Evolutionary conservation across 2,113 vertebrate genomes (phyloP).

Genomic region (Oryzias javanicus): DNA sequence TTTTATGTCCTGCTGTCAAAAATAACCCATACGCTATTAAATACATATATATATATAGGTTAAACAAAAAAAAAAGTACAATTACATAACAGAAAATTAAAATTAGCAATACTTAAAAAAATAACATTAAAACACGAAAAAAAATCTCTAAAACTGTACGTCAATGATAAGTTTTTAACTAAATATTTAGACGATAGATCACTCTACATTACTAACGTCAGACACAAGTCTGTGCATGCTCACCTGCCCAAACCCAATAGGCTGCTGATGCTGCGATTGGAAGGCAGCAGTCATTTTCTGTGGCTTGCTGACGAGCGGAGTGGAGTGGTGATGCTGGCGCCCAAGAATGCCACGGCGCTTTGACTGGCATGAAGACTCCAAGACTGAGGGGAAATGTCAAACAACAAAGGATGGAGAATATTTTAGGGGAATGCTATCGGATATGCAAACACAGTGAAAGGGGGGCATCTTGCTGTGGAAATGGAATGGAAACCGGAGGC

Average conservation of each 20-base stretch:
- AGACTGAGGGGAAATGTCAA: conserved; percentile 36
- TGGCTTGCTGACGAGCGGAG: conserved; percentile 81
- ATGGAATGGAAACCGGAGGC: conserved; percentile 14
- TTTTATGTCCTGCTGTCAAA: no score
- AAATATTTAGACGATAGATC: not conserved
- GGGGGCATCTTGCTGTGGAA: not conserved
- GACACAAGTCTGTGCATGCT: conserved; percentile 1
- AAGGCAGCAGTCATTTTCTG: conserved; percentile 89
- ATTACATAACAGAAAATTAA: no score
- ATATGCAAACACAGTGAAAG: not conserved
- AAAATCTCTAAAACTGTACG: not conserved
- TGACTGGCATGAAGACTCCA: conserved; percentile 82
- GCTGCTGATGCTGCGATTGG: conserved; percentile 83
- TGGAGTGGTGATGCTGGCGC: conserved; percentile 82
- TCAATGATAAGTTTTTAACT: not conserved
- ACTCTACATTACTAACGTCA: no score
- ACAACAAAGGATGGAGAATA: conserved; percentile 3
- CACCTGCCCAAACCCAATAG: conserved; percentile 91
- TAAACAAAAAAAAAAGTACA: no score
- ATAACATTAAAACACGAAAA: no score
- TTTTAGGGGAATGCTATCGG: not conserved
- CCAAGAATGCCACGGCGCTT: conserved; percentile 83
- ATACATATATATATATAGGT: no score
- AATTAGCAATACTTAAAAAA: no score
- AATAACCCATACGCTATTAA: no score